A percentile compares a stretch with the other conserved stretches of the same genome.
Evolutionary conservation across 2,797 vertebrate genomes (phyloP).

Genomic region (Picus viridis): DNA sequence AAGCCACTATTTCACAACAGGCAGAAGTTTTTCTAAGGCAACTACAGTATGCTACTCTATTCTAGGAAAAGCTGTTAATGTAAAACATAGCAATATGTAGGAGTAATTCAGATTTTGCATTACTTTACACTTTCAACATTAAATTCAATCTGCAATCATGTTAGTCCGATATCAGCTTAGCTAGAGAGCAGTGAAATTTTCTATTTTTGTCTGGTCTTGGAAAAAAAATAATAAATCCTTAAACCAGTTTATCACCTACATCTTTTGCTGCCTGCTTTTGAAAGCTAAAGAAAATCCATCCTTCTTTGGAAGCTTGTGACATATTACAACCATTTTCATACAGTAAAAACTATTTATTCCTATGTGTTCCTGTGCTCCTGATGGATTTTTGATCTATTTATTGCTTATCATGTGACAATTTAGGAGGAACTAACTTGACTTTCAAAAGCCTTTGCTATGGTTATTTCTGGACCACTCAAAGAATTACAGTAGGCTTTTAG

Average conservation of each 20-base stretch:
- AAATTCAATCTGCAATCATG: slow-evolving; percentile 33
- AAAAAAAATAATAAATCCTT: not conserved
- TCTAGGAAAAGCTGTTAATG: slow-evolving; percentile 36
- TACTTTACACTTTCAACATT: slow-evolving; percentile 50
- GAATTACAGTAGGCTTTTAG: slow-evolving; percentile 14
- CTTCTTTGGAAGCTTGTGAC: not conserved
- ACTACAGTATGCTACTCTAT: slow-evolving; percentile 33
- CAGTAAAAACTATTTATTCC: slow-evolving; percentile 11
- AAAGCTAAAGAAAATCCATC: not conserved
- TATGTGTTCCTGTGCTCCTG: slow-evolving; percentile 9
- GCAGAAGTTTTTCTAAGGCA: slow-evolving; percentile 35
- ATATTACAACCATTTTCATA: not conserved
- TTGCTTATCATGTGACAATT: slow-evolving; percentile 36
- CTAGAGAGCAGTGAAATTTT: slow-evolving; percentile 26
- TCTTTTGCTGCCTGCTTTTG: slow-evolving; percentile 1
- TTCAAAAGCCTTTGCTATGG: slow-evolving; percentile 52
- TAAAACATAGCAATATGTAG: slow-evolving; percentile 49
- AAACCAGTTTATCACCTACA: slow-evolving; percentile 36
- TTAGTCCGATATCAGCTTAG: slow-evolving; percentile 16
- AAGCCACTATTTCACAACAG: slow-evolving; percentile 21
- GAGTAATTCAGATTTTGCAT: slow-evolving; percentile 39
- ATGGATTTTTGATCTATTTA: slow-evolving; percentile 44
- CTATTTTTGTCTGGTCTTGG: slow-evolving; percentile 25
- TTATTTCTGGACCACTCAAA: slow-evolving; percentile 46
- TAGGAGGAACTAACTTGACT: slow-evolving; percentile 46